Conservation (phyloP, 30 jellyfish, hydroid and myxozoan genomes). For the Hydra vulgaris region DNA sequence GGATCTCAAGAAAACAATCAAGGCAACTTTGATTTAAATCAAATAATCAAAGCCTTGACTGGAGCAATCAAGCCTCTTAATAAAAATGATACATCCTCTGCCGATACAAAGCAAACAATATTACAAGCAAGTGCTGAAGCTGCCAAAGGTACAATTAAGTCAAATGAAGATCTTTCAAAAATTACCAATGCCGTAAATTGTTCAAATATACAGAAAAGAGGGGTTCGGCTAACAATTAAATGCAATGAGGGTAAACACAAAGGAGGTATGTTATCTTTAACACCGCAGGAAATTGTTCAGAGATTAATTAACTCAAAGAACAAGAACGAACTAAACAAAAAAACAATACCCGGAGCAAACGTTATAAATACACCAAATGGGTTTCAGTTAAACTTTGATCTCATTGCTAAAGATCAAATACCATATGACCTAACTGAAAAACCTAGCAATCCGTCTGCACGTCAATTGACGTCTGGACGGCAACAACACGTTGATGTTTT, state of each 20-base stretch:
- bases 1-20: neutral
- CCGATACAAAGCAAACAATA: neutral
- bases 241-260: conserved; percentile 9
- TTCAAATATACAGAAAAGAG: neutral
- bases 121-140: neutral
- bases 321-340: conserved; percentile 40
- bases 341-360: conserved; percentile 77
- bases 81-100: neutral
- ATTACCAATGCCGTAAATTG: neutral
- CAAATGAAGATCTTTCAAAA: neutral
- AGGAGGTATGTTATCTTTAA: conserved; percentile 40
- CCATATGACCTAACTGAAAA: conserved; percentile 39
- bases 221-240: conserved; percentile 2
- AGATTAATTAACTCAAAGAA: conserved; percentile 47
- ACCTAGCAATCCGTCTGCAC: conserved; percentile 28
- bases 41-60: conserved; percentile 3
- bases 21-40: neutral
- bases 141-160: neutral
- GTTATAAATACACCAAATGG: conserved; percentile 83
- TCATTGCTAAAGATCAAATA: conserved; percentile 81
- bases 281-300: conserved; percentile 73
- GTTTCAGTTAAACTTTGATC: conserved; percentile 68
- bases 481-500: conserved; percentile 92
- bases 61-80: neutral
- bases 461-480: conserved; percentile 78